Conservation (phyloP, 2,888 invertebrate species). For the Drosophila basisetae region DNA sequence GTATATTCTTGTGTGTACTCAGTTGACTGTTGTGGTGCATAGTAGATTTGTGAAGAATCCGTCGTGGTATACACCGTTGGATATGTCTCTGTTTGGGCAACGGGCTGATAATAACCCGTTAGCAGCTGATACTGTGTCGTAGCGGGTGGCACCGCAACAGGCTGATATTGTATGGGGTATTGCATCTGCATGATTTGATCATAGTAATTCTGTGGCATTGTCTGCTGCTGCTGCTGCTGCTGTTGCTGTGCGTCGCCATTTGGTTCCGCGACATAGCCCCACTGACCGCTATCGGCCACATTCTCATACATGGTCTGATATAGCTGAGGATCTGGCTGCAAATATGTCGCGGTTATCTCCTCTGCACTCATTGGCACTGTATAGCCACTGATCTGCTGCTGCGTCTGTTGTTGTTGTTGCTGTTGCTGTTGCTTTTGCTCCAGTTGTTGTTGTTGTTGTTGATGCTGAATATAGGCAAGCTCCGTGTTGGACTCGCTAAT, state of each 20-base stretch:
- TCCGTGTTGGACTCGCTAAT: slow-evolving; percentile 33
- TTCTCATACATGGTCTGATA: slow-evolving; percentile 83
- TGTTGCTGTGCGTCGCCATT: slow-evolving; percentile 41
- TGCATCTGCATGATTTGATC: slow-evolving; percentile 84
- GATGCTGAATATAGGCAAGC: slow-evolving; percentile 36
- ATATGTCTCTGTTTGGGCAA: slow-evolving; percentile 67
- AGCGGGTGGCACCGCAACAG: slow-evolving; percentile 64
- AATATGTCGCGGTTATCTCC: slow-evolving; percentile 81
- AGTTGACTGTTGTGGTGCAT: slow-evolving; percentile 63
- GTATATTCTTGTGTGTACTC: slow-evolving; percentile 51
- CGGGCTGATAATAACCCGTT: slow-evolving; percentile 79
- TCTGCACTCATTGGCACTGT: slow-evolving; percentile 81
- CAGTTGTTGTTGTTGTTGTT: slow-evolving; percentile 29
- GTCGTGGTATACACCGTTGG: slow-evolving; percentile 67
- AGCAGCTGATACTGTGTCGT: slow-evolving; percentile 80
- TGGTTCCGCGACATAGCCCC: slow-evolving; percentile 60
- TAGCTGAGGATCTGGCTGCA: slow-evolving; percentile 81
- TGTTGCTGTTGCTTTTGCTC: slow-evolving; percentile 10
- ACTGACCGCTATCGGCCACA: slow-evolving; percentile 79
- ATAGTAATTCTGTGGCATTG: slow-evolving; percentile 74
- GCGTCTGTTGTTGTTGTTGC: slow-evolving; percentile 23
- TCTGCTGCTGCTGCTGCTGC: slow-evolving; percentile 41
- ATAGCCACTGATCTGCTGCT: slow-evolving; percentile 39
- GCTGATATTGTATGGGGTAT: slow-evolving; percentile 81
- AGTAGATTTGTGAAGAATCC: slow-evolving; percentile 73